Evolutionary conservation across 2,113 vertebrate species (phyloP), one percentile per base, ranked within the genome.

Genomic region (Ictidomys tridecemlineatus): DNA sequence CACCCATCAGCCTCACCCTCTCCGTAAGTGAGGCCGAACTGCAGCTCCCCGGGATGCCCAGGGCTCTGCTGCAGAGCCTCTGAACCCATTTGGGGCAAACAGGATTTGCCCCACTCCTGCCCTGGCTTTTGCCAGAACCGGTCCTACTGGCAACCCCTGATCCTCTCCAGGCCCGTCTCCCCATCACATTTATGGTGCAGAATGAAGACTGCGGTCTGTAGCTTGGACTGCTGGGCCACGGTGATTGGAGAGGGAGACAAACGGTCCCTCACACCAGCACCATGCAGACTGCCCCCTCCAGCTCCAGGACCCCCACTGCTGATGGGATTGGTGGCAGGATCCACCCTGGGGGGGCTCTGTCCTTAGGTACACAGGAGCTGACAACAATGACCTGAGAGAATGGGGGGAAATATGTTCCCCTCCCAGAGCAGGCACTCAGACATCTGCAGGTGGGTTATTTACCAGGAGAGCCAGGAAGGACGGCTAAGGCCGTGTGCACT

Each of bases 391-490:
- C 16, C 18, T 2, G 20, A 76, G 58, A 34, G 56, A 58, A 48
- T 24, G 4, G 1, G 18, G 69, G 67, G 34, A 70, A 30, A 20
- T 37, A 37, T 9, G n/a, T 5, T 11, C 53, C 90, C 90, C 8
- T 17, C 45, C 28, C 72, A 56, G 20, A 39, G 61, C 20, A 18
- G 2, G 24, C 17, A 37, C 22, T 9, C 5, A 13, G n/a, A 32
- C 10, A 14, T 45, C 11, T 0, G 3, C 9, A 88, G 70, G 30
- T 8, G 18, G 24, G 34, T 20, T 10, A 58, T 17, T 3, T 2
- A 22, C 32, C 32, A 0, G 1, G 28, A 18, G 26, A 34, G 16
- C 20, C 20, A 3, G 73, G 48, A 37, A 72, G 58, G 74, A 26
- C 51, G 42, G 18, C 82, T 16, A 7, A 8, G 9, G 28, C 20